Evolutionary conservation across 2,113 vertebrate genomes (phyloP), one percentile per base, ranked within the genome.

Genomic region (Enhydra lutris): DNA sequence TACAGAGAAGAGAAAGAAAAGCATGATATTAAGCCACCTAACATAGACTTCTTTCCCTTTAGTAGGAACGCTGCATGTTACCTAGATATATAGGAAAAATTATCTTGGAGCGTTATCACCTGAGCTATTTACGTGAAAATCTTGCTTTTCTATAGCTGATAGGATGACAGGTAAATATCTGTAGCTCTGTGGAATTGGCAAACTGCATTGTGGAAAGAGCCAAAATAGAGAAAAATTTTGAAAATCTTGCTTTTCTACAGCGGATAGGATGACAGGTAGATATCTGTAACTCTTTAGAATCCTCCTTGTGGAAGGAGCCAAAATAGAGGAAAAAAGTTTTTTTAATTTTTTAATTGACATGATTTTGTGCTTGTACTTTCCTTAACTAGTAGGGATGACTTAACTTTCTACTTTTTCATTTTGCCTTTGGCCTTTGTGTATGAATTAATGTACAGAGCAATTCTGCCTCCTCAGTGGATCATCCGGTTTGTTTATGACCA

Each of bases 181-280:
- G 0, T 78, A 71, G 67, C 31, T 92, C 57, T 91, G 34, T 29
- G 31, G 47, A n/a, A 73, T 61, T 85, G 59, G 80, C 31, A 94
- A 47, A 81, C 42, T 76, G 1, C 71, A 76, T 69, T 39, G 26
- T 84, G 0, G 57, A 83, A 81, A 36, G 88, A 17, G 10, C 39
- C n/a, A 96, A 96, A 79, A 24, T 59, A 55, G 57, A 95, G 57
- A 14, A 20, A 18, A 55, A 18, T 50, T 50, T 47, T 29, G 67
- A 82, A 78, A 29, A 14, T 81, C 45, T 92, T 98, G 55, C 20
- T 61, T 86, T 95, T 73, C 84, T 89, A 42, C 83, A 93, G n/a
- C 55, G 80, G 65, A 26, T 18, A 7, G 21, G 63, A 57, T 82
- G 39, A 87, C 89, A 88, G 10, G 8, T n/a, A 17, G 26, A 13